Evolutionary conservation across 2,888 invertebrate species (phyloP).

Genomic region (Aricia artaxerxes): DNA sequence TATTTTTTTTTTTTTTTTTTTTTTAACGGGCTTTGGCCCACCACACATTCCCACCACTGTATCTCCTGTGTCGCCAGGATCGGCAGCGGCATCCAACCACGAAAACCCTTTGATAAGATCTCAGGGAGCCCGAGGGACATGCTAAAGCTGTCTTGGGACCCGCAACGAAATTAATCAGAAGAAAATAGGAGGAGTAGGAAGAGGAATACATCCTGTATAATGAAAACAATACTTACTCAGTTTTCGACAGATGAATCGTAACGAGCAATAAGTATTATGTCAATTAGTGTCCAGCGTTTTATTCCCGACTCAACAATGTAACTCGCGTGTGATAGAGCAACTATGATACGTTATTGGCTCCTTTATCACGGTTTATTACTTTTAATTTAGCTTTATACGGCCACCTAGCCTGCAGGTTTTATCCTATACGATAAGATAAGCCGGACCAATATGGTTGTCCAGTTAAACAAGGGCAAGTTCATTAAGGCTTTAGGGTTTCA

Average conservation of each 20-base stretch:
- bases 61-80: too few relatives aligned
- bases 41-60: too few relatives aligned
- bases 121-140: too few relatives aligned
- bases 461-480: background rate
- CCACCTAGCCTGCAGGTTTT: conserved; percentile 14
- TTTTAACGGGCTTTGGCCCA: too few relatives aligned
- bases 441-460: conserved; percentile 5
- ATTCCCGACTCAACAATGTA: conserved; percentile 4
- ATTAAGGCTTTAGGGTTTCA: background rate
- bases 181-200: too few relatives aligned
- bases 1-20: too few relatives aligned
- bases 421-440: conserved; percentile 4
- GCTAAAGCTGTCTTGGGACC: too few relatives aligned
- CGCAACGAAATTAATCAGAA: too few relatives aligned
- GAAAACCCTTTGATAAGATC: too few relatives aligned
- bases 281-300: background rate
- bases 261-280: too few relatives aligned
- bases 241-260: background rate
- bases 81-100: too few relatives aligned
- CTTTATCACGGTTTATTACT: conserved; percentile 24
- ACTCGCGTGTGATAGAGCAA: background rate
- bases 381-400: conserved; percentile 25
- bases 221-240: background rate
- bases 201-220: too few relatives aligned
- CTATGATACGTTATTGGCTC: conserved; percentile 25